Percentiles rank a stretch among this genome's conserved stretches.
Conservation (phyloP, 2,113 vertebrate species). For the Phylloscopus trochilus region DNA sequence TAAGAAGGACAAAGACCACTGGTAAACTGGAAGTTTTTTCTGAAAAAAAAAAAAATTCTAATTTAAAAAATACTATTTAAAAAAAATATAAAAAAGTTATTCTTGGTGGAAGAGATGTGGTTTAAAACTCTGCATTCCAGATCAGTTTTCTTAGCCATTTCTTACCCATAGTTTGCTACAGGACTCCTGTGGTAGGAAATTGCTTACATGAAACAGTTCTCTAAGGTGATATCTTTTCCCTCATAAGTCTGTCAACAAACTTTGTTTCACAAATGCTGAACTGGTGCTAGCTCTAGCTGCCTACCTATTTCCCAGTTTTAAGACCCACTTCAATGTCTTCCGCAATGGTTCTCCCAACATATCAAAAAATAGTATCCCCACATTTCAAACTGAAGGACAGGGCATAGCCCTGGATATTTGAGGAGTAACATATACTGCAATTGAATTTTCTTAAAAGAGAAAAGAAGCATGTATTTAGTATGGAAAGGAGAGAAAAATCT, state of each 20-base stretch:
- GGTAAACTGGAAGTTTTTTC: neutral
- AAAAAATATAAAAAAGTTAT: neutral
- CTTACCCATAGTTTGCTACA: neutral
- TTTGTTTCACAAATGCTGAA: neutral
- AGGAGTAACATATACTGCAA: neutral
- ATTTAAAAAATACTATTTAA: neutral
- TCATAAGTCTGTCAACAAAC: neutral
- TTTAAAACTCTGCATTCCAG: neutral
- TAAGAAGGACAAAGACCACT: neutral
- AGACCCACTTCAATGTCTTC: neutral
- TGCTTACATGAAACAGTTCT: neutral
- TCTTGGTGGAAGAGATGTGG: neutral
- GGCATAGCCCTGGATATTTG: neutral
- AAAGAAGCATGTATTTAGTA: neutral
- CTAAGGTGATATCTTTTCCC: neutral
- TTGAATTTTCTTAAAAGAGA: neutral
- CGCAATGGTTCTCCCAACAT: neutral
- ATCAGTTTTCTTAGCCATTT: neutral
- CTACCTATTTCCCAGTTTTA: neutral
- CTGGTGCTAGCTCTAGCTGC: neutral
- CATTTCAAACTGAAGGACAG: neutral
- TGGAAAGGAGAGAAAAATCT: neutral
- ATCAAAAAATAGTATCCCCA: fast-evolving
- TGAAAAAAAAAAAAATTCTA: neutral
- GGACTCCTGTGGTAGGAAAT: neutral